Base-by-base conservation (phyloP, 92 coral and sea anemone genomes). In the Nematostella vectensis region DNA sequence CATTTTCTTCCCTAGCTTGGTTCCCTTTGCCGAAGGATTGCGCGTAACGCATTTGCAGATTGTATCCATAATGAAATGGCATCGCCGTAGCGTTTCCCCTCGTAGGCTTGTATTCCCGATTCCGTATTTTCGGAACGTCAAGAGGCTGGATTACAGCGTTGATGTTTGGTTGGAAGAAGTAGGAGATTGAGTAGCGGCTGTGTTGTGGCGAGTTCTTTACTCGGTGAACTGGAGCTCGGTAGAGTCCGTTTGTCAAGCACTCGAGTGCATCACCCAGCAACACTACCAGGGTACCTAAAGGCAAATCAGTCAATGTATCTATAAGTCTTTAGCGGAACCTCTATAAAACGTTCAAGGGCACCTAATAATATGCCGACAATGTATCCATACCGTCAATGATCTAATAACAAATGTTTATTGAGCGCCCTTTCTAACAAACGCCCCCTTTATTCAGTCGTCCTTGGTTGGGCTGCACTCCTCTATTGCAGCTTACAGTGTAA, bases 181-280 rank as follows among this genome's bases (percentile, higher is more conserved):
- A 65, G 27, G 83, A 61, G 17, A 62, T 58, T 1, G 88, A 81
- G 63, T 76, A 76, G 17, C 88, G 66, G 42, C 68, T 71, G 9
- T 29, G 31, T 21, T 29, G 15, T 19, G 54, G 42, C 0, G 80
- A 47, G 38, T 66, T 63, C 38, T 67, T 70, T 2, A 76, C 88
- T 16, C 83, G 82, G 50, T 81, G 88, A 22, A 27, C 36, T 31
- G 88, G 74, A 19, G 88, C 83, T 2, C 79, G 75, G 62, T 76
- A 81, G 27, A 77, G 33, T 10, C 88, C 88, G 37, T 71, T 62
- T 20, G 88, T 69, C 88, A 83, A 81, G 39, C 71, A 77, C 56
- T 81, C 84, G 12, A 66, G 50, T 27, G 62, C 68, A 39, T 76
- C 88, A 23, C 88, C 88, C 29, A 81, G 70, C 63, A 78, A 76